Evolutionary conservation across 92 coral and sea anemone genomes (phyloP), one percentile per base, ranked within the genome.

Genomic region (Parazoanthus swiftii): DNA sequence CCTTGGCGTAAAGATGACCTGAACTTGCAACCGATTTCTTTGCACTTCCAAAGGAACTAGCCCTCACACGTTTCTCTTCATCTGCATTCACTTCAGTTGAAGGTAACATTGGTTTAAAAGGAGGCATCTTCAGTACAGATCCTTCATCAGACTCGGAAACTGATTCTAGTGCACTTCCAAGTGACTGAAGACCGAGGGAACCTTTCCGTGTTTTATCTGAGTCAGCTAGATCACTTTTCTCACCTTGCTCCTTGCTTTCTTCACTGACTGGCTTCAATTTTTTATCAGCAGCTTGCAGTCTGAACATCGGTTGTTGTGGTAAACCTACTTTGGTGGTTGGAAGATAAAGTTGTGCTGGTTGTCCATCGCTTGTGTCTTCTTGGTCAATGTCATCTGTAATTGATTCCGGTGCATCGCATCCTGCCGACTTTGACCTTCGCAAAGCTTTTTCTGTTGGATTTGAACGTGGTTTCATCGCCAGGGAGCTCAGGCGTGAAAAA

Each of bases 401-500:
- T 46, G 65, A 10, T 71, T 50, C 78, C 6, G 48, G 46, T 25
- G 44, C 50, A 46, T 71, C 79, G 6, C 11, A 8, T n/a, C 38
- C 87, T 0, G 79, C 7, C 2, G 87, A 84, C 6, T 46, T 66
- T 14, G 87, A 71, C 44, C 87, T 84, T 4, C 77, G 78, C 43
- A 84, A 72, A 18, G 87, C 42, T 48, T 84, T 84, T n/a, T 84
- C 87, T 71, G 77, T 25, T 46, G 26, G 44, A 11, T 11, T 39
- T 67, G 77, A 43, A 11, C 87, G 87, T 4, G 87, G 87, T 72
- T 84, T 84, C 67, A 84, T 35, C 0, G 87, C 43, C 16, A 84
- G 87, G 39, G 87, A 46, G 14, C n/a, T 84, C 65, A 84, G 37
- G 25, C 87, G 87, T 0, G 87, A 84, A 84, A 84, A 72, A 11